Evolutionary conservation across 2,113 vertebrate genomes (phyloP), one percentile per base, ranked within the genome.

Genomic region (Psilopsiagon aurifrons): DNA sequence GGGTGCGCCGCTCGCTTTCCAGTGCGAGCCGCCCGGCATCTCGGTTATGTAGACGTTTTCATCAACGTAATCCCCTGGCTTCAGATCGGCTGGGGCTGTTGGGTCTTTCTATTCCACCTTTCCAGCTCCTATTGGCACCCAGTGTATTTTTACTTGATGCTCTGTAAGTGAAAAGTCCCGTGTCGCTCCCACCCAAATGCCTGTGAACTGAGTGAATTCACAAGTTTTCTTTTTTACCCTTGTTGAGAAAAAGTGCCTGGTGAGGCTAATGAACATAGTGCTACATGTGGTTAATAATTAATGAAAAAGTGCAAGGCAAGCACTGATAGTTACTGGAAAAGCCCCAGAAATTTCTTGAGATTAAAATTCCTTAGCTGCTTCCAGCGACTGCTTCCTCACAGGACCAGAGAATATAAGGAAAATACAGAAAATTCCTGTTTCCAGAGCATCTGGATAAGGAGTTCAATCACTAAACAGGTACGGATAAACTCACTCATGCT

Each of bases 31-130:
- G 4, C 8, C 46, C 17, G 33, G 2, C 51, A 1, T 5, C 7
- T 4, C 51, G 1, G 18, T 6, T 57, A 13, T 7, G 6, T 7
- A 9, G 4, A 0, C 7, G 5, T 11, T 29, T n/a, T 13, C 7
- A 2, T 5, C 28, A 13, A 6, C 0, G 0, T 5, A 8, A 22
- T 7, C 8, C 35, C 18, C 33, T 27, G 33, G 24, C 51, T 59
- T 54, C 29, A 8, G 2, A 5, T 4, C 2, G 20, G 31, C 46
- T 6, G 15, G 23, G 19, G 20, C 35, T 22, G 17, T 18, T 18
- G 66, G 17, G 5, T n/a, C 13, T 1, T 35, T 28, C 16, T 24
- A 0, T 15, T 16, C 18, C 35, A 6, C 2, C 1, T 12, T 15
- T 16, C 18, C 37, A 7, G 2, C 1, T 10, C 18, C 20, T 2